These are phyloP conservation scores for Hippocampus mohnikei DNA, from an alignment of 2,113 vertebrate genomes.

Conservation along the genomic window DNA sequence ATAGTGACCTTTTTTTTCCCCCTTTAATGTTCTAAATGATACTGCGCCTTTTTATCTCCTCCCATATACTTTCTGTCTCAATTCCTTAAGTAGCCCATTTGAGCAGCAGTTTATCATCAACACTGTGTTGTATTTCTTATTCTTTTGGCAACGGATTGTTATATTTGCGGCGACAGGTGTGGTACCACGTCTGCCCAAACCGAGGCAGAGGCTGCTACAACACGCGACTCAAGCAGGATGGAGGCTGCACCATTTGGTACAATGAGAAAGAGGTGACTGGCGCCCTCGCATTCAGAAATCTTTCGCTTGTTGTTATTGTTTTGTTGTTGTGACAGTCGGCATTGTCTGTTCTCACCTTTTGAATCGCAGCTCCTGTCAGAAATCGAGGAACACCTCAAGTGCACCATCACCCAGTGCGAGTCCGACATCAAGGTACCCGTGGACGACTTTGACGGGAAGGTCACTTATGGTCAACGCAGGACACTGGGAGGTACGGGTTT, in stretches of 20 bases:
- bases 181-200: constrained; percentile 93
- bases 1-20: no score
- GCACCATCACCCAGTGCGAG: constrained; percentile 94
- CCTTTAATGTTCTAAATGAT: no score
- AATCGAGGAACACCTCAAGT: constrained; percentile 95
- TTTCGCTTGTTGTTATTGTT: neutral
- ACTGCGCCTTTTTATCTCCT: no score
- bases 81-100: neutral
- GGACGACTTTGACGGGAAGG: constrained; percentile 97
- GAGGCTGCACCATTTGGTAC: constrained; percentile 99
- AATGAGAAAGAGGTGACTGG: constrained; percentile 78
- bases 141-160: neutral
- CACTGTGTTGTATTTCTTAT: neutral
- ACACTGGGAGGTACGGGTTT: constrained; percentile 77
- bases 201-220: constrained; percentile 92
- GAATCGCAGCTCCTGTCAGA: constrained; percentile 83
- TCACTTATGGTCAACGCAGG: constrained; percentile 90
- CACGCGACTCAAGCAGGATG: constrained; percentile 91
- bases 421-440: constrained; percentile 91
- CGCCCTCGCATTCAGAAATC: neutral
- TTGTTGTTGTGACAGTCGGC: neutral
- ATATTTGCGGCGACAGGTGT: constrained; percentile 75
- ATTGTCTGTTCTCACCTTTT: neutral
- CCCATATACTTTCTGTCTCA: no score
- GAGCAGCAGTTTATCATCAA: neutral